A percentile compares a stretch with the other conserved stretches of the same genome.
phyloP scores from a whole-genome alignment of 1,140 invertebrate species.

The Nephotettix cincticeps region DNA sequence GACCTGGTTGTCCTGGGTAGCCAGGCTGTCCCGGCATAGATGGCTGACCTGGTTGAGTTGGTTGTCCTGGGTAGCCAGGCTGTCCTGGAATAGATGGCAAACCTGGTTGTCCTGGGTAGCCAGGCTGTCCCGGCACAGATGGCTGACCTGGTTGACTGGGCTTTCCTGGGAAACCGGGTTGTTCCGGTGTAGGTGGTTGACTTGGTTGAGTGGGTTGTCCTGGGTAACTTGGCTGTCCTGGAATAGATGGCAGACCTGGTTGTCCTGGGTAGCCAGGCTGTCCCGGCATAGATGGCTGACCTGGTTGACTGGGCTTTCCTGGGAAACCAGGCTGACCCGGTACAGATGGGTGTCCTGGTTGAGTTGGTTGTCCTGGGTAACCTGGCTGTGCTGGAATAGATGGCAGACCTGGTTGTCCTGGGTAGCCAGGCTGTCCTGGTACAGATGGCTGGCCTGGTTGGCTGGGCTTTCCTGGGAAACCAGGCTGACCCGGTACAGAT shows the following conservation, averaged over 20 bases:
- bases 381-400: slow-evolving; percentile 31
- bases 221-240: slow-evolving; percentile 9
- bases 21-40: too few relatives aligned
- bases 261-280: slow-evolving; percentile 26
- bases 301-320: slow-evolving; percentile 27
- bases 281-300: slow-evolving; percentile 35
- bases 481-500: slow-evolving; percentile 27
- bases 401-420: slow-evolving; percentile 17
- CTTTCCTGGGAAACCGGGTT: slow-evolving; percentile 32
- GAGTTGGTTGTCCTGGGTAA: slow-evolving; percentile 34
- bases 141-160: slow-evolving; percentile 13
- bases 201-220: neutral
- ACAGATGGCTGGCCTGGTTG: slow-evolving; percentile 37
- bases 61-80: slow-evolving; percentile 32
- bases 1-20: slow-evolving; percentile 19
- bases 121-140: slow-evolving; percentile 29
- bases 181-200: neutral
- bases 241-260: slow-evolving; percentile 32
- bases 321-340: slow-evolving; percentile 43
- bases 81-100: slow-evolving; percentile 29
- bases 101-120: slow-evolving; percentile 33
- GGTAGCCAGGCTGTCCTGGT: slow-evolving; percentile 31
- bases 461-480: slow-evolving; percentile 34
- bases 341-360: slow-evolving; percentile 33
- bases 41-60: too few relatives aligned